Evolutionary conservation across 2,113 vertebrate species (phyloP), one percentile per base, ranked within the genome.

Genomic region (Donacobius atricapilla): DNA sequence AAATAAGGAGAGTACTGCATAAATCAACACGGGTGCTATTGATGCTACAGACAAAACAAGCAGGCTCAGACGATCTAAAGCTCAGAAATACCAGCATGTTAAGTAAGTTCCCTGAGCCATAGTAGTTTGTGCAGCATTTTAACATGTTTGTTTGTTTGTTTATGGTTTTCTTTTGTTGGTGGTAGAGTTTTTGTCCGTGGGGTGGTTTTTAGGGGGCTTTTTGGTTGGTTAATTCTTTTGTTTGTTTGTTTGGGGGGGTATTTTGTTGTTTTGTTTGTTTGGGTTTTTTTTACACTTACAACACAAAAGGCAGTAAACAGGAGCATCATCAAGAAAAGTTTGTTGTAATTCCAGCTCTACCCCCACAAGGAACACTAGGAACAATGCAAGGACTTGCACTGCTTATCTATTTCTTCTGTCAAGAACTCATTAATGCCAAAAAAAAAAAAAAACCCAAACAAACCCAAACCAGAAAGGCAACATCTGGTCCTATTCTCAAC

Each of bases 101-200:
- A 64, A 81, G 6, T 31, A 44, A 70, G 33, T 60, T 23, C 13
- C 23, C 9, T 30, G n/a, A 64, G 20, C 9, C 14, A 54, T 15
- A 35, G 0, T 7, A 37, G 3, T 16, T 27, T 47, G 33, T 30
- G 10, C 30, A 33, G 1, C 0, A 1, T 42, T 82, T 60, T 25
- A 30, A 35, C 15, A 19, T 15, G 8, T 0, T 15, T 44, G 42
- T 42, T 10, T 11, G 17, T 12, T 51, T 69, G 15, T 7, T 54
- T 37, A 44, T 12, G 33, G 15, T 39, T 45, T 86, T 39, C 9
- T 50, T 83, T 51, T 24, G 15, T 10, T 60, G 30, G 11, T 60
- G 30, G 19, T 24, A 15, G 39, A 21, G 18, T 20, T 39, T 50
- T 57, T 69, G 39, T 20, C 24, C 14, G 37, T 35, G n/a, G 10